phyloP scores from a whole-genome alignment of 1,140 invertebrate species.

The Spodoptera frugiperda region DNA sequence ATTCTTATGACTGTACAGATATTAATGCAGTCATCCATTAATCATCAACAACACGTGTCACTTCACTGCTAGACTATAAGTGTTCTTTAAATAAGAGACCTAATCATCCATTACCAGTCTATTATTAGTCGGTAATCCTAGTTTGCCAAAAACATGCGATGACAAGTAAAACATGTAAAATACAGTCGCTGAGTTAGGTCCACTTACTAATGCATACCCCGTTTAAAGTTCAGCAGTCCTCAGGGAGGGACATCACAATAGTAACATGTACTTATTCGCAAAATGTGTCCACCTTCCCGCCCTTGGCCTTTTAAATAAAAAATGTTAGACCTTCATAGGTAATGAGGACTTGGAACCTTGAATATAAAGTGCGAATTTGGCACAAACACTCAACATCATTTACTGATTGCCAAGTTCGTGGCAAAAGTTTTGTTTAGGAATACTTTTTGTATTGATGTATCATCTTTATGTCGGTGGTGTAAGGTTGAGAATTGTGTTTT shows the following conservation, averaged over 20 bases:
- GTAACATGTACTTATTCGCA: not conserved
- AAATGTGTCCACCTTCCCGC: slow-evolving; percentile 17
- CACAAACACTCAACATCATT: slow-evolving; percentile 41
- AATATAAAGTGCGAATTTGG: slow-evolving; percentile 44
- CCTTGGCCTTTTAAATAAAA: slow-evolving; percentile 27
- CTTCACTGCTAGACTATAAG: no score
- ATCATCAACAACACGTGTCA: no score
- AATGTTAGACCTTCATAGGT: slow-evolving; percentile 30
- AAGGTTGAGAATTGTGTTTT: not conserved
- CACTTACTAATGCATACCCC: slow-evolving; percentile 4
- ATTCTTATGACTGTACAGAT: no score
- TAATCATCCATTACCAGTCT: no score
- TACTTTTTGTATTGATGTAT: slow-evolving; percentile 5
- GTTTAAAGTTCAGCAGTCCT: not conserved
- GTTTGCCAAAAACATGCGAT: not conserved
- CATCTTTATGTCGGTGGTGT: not conserved
- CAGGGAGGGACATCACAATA: slow-evolving; percentile 4
- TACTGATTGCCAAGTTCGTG: slow-evolving; percentile 31
- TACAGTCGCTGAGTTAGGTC: not conserved
- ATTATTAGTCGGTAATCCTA: not conserved
- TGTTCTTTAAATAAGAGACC: no score
- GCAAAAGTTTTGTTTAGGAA: slow-evolving; percentile 27
- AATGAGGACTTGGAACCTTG: slow-evolving; percentile 36
- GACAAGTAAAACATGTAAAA: not conserved
- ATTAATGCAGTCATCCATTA: no score